Conservation (phyloP, 92 coral and sea anemone species). For the Porites rus region DNA sequence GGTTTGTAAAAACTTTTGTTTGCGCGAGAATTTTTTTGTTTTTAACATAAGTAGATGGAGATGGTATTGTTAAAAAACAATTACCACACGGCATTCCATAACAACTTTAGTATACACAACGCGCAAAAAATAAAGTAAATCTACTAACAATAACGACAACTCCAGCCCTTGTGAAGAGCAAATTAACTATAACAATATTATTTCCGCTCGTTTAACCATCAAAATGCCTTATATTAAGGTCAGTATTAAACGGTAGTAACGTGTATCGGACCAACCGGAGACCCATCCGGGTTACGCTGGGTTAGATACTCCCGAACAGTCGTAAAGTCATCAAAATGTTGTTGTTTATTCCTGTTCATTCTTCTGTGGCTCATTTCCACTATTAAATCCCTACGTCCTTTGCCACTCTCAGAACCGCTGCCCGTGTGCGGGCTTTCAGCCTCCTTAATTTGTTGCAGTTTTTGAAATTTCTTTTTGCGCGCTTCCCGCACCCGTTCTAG, state of each 20-base stretch:
- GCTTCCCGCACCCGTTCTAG: constrained; percentile 93
- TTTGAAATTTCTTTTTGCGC: constrained; percentile 79
- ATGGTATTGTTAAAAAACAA: neutral
- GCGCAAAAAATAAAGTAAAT: neutral
- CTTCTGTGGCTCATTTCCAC: constrained; percentile 91
- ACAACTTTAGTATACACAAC: neutral
- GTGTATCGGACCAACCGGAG: constrained; percentile 88
- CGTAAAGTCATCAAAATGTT: constrained; percentile 93
- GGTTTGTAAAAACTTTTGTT: neutral
- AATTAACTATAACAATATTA: neutral
- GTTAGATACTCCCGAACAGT: constrained; percentile 93
- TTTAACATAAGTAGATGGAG: neutral
- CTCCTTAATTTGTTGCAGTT: constrained; percentile 72
- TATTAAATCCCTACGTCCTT: constrained; percentile 83
- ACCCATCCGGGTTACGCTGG: constrained; percentile 91
- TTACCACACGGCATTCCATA: neutral
- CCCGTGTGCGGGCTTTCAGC: constrained; percentile 90
- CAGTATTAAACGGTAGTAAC: constrained; percentile 87
- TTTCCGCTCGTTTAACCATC: neutral
- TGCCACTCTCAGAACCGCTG: constrained; percentile 89
- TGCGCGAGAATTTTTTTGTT: neutral
- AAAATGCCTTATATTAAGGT: neutral
- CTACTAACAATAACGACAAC: neutral
- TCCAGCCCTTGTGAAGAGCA: neutral
- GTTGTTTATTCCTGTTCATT: constrained; percentile 78